Evolutionary conservation across 2,888 invertebrate species (phyloP).

Genomic region (Hyles lineata): DNA sequence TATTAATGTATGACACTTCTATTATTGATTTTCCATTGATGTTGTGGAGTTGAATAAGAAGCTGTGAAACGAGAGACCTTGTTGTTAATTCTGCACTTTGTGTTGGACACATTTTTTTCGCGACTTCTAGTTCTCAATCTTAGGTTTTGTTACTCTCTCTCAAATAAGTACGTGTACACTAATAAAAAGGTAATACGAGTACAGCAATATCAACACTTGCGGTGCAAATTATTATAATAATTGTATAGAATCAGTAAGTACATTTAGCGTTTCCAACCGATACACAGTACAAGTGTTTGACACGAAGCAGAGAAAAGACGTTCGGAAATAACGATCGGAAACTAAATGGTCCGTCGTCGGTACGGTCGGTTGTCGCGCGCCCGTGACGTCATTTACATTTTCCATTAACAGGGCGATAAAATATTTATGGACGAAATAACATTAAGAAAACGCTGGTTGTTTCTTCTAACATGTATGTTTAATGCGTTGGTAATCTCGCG

Average conservation of each 20-base stretch:
- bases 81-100: no score
- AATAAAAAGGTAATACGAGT: no score
- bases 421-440: conserved; percentile 78
- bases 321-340: conserved; percentile 14
- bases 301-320: conserved; percentile 9
- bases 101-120: no score
- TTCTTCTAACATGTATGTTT: conserved; percentile 74
- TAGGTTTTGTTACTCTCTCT: no score
- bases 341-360: conserved; percentile 19
- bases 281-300: background rate
- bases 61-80: no score
- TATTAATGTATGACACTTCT: no score
- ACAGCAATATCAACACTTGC: no score
- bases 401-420: conserved; percentile 71
- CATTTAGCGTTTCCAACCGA: background rate
- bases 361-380: background rate
- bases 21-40: no score
- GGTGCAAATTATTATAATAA: background rate
- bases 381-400: conserved; percentile 70
- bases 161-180: no score
- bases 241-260: background rate
- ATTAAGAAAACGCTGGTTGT: conserved; percentile 74
- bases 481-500: conserved; percentile 70
- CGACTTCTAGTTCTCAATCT: no score
- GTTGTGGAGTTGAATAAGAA: no score